Percentiles rank a stretch among this genome's conserved stretches.
Evolutionary conservation across 2,113 vertebrate genomes (phyloP).

Genomic region (Pycnonotus jocosus): DNA sequence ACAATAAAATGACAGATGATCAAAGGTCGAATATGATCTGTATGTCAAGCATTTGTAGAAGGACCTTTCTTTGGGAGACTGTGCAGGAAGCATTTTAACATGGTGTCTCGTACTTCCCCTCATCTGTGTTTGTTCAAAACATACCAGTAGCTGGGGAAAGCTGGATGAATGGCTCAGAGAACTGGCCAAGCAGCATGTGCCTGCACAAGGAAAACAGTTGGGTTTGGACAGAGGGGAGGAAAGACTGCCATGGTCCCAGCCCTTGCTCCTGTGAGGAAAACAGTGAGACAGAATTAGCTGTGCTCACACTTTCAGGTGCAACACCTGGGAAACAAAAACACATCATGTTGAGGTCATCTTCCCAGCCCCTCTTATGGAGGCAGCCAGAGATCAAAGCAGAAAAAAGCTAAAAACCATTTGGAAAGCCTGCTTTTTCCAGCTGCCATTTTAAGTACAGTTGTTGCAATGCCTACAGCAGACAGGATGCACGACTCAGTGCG

Average conservation of each 20-base stretch:
- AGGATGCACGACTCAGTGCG: background rate
- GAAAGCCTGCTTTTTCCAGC: background rate
- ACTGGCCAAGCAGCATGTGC: background rate
- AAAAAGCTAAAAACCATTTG: background rate
- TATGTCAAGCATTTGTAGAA: constrained; percentile 60
- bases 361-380: background rate
- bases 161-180: background rate
- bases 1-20: constrained; percentile 74
- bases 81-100: constrained; percentile 40
- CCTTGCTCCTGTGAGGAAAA: rapidly evolving
- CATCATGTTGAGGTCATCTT: background rate
- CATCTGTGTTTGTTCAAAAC: constrained; percentile 58
- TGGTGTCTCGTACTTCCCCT: constrained; percentile 49
- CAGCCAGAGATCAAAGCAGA: background rate
- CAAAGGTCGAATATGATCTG: constrained; percentile 68
- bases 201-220: background rate
- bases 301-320: background rate
- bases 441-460: background rate
- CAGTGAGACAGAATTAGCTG: background rate
- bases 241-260: background rate
- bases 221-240: background rate
- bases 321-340: background rate
- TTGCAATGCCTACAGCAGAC: background rate
- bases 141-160: constrained; percentile 35
- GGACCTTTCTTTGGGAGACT: constrained; percentile 47